Percentiles rank a stretch among this genome's conserved stretches.
These are phyloP conservation scores for Hyalella azteca DNA, from an alignment of 2,888 invertebrate genomes.

Conservation along the genomic window DNA sequence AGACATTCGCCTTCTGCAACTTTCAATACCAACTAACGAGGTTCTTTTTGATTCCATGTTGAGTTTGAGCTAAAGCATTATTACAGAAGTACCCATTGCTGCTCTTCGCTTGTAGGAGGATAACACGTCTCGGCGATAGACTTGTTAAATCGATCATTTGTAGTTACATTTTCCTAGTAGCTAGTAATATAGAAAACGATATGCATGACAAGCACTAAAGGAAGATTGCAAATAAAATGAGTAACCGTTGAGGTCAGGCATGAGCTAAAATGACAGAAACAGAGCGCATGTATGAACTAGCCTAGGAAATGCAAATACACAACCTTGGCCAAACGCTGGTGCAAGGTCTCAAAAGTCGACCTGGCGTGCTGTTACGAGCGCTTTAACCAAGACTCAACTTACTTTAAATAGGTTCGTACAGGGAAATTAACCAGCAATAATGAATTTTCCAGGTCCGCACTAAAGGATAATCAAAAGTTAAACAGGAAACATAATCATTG, in stretches of 20 bases:
- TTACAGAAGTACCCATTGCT: too few relatives aligned
- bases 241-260: not conserved
- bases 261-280: not conserved
- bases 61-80: too few relatives aligned
- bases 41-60: too few relatives aligned
- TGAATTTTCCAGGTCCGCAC: too few relatives aligned
- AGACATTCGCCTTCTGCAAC: too few relatives aligned
- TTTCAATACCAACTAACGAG: too few relatives aligned
- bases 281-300: not conserved
- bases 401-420: too few relatives aligned
- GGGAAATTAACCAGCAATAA: too few relatives aligned
- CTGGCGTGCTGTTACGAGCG: not conserved
- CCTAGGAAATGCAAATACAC: too few relatives aligned
- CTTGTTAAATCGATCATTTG: not conserved
- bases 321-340: not conserved
- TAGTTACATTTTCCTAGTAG: conserved; percentile 7
- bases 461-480: too few relatives aligned
- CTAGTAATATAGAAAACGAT: too few relatives aligned
- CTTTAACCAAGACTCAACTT: not conserved
- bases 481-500: too few relatives aligned
- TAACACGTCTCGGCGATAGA: not conserved
- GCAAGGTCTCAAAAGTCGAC: not conserved
- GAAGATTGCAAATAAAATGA: not conserved
- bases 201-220: not conserved
- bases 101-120: not conserved